A percentile compares a stretch with the other conserved stretches of the same genome.
Evolutionary conservation across 2,797 vertebrate genomes (phyloP).

Genomic region (Eulemur coronatus): DNA sequence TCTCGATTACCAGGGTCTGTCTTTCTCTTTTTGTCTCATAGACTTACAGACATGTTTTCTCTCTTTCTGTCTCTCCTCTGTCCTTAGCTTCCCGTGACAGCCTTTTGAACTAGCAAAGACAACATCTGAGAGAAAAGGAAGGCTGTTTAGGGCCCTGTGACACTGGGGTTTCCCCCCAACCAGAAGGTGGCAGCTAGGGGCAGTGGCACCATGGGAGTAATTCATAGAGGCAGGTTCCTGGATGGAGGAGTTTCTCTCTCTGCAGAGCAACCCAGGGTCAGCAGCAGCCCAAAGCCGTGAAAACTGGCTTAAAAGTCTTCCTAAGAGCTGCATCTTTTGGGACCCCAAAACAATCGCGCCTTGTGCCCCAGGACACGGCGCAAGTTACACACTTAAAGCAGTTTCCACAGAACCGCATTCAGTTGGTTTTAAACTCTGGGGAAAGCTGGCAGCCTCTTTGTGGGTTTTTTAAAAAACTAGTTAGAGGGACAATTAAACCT

Average conservation of each 20-base stretch:
- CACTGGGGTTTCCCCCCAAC: background rate
- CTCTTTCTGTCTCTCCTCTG: background rate
- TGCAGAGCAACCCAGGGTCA: slow-evolving; percentile 15
- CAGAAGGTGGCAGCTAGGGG: slow-evolving; percentile 59
- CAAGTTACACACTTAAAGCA: slow-evolving; percentile 69
- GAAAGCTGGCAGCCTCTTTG: slow-evolving; percentile 78
- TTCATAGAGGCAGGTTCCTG: background rate
- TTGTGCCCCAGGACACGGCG: slow-evolving; percentile 74
- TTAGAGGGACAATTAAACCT: slow-evolving; percentile 80
- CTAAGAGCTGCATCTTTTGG: slow-evolving; percentile 69
- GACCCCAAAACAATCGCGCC: slow-evolving; percentile 74
- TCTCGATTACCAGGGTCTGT: background rate
- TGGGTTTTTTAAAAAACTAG: slow-evolving; percentile 64
- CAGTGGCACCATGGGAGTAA: slow-evolving; percentile 2
- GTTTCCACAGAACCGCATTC: slow-evolving; percentile 78
- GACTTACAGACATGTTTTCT: background rate
- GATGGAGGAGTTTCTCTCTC: background rate
- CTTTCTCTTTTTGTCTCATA: background rate
- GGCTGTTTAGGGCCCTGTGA: background rate
- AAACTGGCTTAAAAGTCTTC: slow-evolving; percentile 70
- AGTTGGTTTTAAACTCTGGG: slow-evolving; percentile 73
- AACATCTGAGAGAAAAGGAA: background rate
- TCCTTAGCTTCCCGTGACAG: background rate
- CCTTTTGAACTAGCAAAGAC: background rate
- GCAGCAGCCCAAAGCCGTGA: slow-evolving; percentile 66